Evolutionary conservation across 2,113 vertebrate species (phyloP).

Genomic region (Alaudala cheleensis): DNA sequence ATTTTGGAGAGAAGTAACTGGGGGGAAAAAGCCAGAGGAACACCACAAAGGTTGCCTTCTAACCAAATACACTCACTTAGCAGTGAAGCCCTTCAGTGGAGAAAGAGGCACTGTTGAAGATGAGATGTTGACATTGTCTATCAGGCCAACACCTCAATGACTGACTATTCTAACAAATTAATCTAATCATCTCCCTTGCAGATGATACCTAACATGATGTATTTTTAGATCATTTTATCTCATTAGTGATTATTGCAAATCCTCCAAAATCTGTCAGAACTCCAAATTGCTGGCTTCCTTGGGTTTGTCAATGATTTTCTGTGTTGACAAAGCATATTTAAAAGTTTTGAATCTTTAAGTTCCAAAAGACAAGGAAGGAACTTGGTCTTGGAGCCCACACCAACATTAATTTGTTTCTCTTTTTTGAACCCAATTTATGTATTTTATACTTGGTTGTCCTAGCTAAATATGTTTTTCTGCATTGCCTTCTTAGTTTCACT

Average conservation of each 20-base stretch:
- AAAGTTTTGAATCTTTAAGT: not conserved
- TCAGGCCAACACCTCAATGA: not conserved
- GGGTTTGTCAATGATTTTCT: not conserved
- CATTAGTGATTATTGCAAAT: not conserved
- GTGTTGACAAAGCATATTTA: not conserved
- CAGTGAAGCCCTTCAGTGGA: not conserved
- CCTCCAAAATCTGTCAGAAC: not conserved
- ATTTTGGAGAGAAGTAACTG: not conserved
- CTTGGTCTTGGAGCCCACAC: not conserved
- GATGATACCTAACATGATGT: not conserved
- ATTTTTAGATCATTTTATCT: conserved; percentile 23
- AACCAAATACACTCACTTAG: not conserved
- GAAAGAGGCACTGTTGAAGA: not conserved
- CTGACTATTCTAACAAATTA: not conserved
- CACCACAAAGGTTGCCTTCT: not conserved
- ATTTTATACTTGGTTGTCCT: not conserved
- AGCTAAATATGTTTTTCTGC: not conserved
- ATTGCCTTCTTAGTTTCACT: not conserved
- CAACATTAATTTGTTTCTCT: not conserved
- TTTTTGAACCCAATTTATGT: not conserved
- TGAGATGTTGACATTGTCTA: not conserved
- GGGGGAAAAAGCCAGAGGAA: not conserved
- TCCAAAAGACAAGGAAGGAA: not conserved
- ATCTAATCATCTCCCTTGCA: not conserved
- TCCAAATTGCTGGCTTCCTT: not conserved